phyloP scores from a whole-genome alignment of 2,797 vertebrate species.

The Phalanger gymnotis region DNA sequence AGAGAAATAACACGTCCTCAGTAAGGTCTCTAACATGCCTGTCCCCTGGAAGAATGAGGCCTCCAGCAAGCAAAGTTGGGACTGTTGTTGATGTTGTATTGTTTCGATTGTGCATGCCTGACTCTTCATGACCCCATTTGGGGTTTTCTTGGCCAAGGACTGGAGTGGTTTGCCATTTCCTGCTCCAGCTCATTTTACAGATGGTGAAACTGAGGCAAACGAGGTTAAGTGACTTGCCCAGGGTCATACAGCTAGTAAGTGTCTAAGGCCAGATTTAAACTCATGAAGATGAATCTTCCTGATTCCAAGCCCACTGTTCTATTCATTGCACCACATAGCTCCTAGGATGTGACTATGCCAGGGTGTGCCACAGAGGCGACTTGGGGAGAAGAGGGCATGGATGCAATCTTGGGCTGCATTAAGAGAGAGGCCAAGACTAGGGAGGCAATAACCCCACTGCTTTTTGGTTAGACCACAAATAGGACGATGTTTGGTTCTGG shows the following conservation, averaged over 20 bases:
- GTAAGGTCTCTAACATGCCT: background rate
- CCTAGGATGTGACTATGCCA: background rate
- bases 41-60: background rate
- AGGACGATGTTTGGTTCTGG: background rate
- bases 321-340: background rate
- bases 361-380: background rate
- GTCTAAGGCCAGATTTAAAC: no score
- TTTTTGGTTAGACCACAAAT: background rate
- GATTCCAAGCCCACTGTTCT: background rate
- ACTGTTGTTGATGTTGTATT: no score
- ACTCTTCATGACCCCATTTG: no score
- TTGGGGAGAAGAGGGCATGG: background rate
- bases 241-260: no score
- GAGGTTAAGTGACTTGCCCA: no score
- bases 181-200: no score
- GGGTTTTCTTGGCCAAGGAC: no score
- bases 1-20: background rate
- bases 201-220: no score
- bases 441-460: background rate
- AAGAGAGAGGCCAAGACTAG: background rate
- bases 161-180: no score
- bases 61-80: background rate
- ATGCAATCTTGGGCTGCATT: background rate
- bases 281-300: background rate
- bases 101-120: no score